Evolutionary conservation across 1,140 invertebrate species (phyloP), one percentile per base, ranked within the genome.

Genomic region (Meteorus sp.): DNA sequence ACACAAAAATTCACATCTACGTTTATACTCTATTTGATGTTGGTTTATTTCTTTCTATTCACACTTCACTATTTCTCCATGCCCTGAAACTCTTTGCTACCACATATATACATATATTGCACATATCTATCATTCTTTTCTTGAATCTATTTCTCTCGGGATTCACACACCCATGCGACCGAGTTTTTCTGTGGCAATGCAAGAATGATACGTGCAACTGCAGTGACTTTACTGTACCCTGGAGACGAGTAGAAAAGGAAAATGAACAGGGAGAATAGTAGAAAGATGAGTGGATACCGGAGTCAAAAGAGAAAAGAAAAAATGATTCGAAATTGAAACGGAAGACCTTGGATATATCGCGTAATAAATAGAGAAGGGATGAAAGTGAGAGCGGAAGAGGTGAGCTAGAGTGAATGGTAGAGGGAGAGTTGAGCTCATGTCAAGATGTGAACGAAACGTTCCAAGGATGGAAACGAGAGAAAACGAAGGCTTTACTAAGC

Each of bases 141-240:
- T 35, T 29, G 3, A 25, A n/a, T 51, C 56, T 58, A 58, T 58
- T 58, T 58, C 56, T 51, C 56, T 41, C 17, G 56, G 55, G 55
- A 51, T n/a, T n/a, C n/a, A n/a, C 20, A 43, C 33, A 22, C n/a
- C 43, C 43, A 17, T 13, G 19, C 11, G 29, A 29, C 11, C 9
- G 45, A 8, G 31, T 53, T 45, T 45, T 22, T 29, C 50, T n/a
- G 54, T 43, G 27, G 51, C 47, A 41, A 20, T 33, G 50, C 20
- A 50, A 41, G 47, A 59, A 56, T 43, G 41, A 57, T 41, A 56
- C 56, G 54, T 61, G 56, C 43, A 47, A 64, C 43, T 45, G 59
- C 29, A 50, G 43, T 56, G 62, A 61, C 59, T 61, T 64, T 58
- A 61, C 25, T 54, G 52, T 39, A 35, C 48, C 22, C 59, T 44